phyloP scores from a whole-genome alignment of 2,797 vertebrate species.

The Clarias platycephalus region DNA sequence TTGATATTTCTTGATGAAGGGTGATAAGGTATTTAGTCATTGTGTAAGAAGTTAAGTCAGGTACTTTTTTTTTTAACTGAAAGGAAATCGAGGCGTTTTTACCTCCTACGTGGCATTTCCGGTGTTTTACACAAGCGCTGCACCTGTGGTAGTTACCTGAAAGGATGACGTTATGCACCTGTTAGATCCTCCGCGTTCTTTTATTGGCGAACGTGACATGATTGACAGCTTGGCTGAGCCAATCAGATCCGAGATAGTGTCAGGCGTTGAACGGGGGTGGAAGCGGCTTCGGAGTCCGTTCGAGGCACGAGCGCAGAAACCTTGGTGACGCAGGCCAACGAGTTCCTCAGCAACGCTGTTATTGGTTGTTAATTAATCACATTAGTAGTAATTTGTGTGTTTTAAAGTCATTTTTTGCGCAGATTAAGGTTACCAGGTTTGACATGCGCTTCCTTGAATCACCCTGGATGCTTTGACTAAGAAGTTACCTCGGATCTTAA shows the following conservation, averaged over 20 bases:
- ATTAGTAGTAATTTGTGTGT: neutral
- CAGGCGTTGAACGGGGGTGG: constrained; percentile 56
- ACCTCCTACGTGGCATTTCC: constrained; percentile 53
- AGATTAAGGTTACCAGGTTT: neutral
- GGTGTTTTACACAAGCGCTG: neutral
- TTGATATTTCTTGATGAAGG: neutral
- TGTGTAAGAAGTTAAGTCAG: neutral
- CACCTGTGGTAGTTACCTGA: constrained; percentile 23
- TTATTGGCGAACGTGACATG: constrained; percentile 18
- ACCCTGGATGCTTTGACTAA: constrained; percentile 20
- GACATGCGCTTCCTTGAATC: constrained; percentile 21
- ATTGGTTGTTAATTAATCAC: neutral
- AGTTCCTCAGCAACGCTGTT: neutral
- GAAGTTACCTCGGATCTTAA: constrained; percentile 21
- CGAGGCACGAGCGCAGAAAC: constrained; percentile 36
- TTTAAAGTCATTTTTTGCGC: neutral
- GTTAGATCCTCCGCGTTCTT: constrained; percentile 28
- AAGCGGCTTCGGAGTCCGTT: neutral
- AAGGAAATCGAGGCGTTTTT: constrained; percentile 1
- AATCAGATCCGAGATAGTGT: constrained; percentile 58
- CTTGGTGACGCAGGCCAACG: constrained; percentile 47
- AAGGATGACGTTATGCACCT: constrained; percentile 57
- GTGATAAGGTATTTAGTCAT: neutral
- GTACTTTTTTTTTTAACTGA: neutral
- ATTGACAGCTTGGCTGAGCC: constrained; percentile 53